phyloP scores from a whole-genome alignment of 1,140 invertebrate genomes.

The Subanguina moxae region DNA sequence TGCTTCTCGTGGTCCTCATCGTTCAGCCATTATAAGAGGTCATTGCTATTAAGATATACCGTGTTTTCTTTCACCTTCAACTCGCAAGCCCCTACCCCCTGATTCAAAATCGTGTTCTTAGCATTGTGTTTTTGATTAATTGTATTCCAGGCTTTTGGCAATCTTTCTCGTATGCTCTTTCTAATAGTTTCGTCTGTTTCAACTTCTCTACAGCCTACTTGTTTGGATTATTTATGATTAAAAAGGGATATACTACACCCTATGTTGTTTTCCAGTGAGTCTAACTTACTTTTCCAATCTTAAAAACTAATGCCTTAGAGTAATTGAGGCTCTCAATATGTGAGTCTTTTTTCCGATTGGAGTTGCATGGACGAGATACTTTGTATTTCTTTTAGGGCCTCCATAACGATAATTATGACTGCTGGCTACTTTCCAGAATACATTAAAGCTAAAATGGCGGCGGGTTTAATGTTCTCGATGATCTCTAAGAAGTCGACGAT shows the following conservation, averaged over 20 bases:
- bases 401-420: conserved; percentile 57
- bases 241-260: conserved; percentile 36
- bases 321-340: conserved; percentile 58
- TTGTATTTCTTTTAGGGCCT: conserved; percentile 20
- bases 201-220: conserved; percentile 53
- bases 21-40: conserved; percentile 43
- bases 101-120: too few species aligned
- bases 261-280: conserved; percentile 53
- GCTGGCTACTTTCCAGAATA: conserved; percentile 62
- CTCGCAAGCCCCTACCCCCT: too few species aligned
- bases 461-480: conserved; percentile 42
- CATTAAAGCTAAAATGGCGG: conserved; percentile 60
- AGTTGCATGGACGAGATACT: too few species aligned
- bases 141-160: conserved; percentile 43
- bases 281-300: background rate
- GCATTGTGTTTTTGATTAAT: too few species aligned
- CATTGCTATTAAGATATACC: background rate
- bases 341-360: too few species aligned
- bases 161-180: conserved; percentile 44
- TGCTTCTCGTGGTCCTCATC: conserved; percentile 33
- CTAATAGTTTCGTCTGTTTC: conserved; percentile 39
- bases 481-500: conserved; percentile 57
- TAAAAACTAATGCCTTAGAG: conserved; percentile 20
- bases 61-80: background rate
- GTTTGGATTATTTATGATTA: conserved; percentile 46